Percentiles rank a stretch among this genome's conserved stretches.
Conservation (phyloP, 35 echinoderm and acorn worm genomes). For the Nesometra sesokonis region DNA sequence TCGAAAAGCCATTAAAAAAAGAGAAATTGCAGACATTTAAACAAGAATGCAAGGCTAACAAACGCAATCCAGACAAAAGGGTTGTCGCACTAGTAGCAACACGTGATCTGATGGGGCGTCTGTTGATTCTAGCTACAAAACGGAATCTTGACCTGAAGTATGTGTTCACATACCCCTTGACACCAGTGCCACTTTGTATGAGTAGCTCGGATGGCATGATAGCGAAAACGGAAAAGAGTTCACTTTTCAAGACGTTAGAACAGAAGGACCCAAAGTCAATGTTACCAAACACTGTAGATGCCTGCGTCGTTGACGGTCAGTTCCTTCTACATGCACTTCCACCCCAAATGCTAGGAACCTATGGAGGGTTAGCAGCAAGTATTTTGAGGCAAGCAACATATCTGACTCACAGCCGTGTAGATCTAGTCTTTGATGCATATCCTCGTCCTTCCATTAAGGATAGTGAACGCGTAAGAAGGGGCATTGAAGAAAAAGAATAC, state of each 20-base stretch:
- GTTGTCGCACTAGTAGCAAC: background rate
- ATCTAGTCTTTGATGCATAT: conserved; percentile 52
- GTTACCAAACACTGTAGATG: conserved; percentile 3
- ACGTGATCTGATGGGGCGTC: conserved; percentile 1
- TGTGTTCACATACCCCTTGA: conserved; percentile 22
- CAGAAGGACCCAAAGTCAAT: background rate
- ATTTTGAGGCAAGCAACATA: no score
- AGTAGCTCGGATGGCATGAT: conserved; percentile 16
- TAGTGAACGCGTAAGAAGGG: background rate
- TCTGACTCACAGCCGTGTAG: no score
- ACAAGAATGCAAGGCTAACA: no score
- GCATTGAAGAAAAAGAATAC: background rate
- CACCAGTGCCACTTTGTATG: conserved; percentile 28
- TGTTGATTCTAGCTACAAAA: conserved; percentile 26
- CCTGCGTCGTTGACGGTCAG: conserved; percentile 40
- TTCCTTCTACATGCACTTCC: no score
- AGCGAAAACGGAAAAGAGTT: conserved; percentile 32
- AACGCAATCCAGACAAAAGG: no score
- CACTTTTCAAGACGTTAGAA: background rate
- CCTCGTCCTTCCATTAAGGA: background rate
- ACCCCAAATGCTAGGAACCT: no score
- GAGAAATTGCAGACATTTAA: no score
- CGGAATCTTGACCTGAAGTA: conserved; percentile 28
- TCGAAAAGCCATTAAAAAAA: no score
- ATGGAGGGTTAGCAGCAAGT: no score